Conservation (phyloP, 2,113 vertebrate genomes). For the Aldabrachelys gigantea region DNA sequence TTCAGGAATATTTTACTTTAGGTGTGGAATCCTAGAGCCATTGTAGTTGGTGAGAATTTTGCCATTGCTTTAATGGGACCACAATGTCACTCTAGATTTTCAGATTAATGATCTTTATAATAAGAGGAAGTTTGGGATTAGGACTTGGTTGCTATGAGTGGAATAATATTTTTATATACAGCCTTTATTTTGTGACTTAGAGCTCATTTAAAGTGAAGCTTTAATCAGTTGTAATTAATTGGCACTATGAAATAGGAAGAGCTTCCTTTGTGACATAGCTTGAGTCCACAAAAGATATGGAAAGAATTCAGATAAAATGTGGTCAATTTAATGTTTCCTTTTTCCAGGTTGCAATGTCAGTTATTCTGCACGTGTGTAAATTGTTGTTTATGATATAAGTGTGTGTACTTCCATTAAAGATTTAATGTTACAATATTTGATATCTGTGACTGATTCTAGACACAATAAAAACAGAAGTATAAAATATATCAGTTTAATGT, state of each 20-base stretch:
- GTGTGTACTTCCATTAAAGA: not conserved
- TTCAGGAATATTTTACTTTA: not conserved
- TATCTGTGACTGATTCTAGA: conserved; percentile 7
- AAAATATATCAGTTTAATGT: fast-evolving
- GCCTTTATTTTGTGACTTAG: not conserved
- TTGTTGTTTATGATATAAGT: not conserved
- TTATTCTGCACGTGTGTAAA: not conserved
- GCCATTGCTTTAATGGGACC: not conserved
- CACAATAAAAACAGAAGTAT: not conserved
- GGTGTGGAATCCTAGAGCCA: not conserved
- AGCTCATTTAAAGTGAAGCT: not conserved
- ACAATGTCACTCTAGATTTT: not conserved
- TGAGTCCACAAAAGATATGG: not conserved
- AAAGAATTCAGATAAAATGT: not conserved
- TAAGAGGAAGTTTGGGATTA: not conserved
- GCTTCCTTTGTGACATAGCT: not conserved
- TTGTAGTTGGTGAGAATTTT: not conserved
- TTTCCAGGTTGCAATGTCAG: fast-evolving
- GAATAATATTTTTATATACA: not conserved
- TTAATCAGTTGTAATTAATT: not conserved
- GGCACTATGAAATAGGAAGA: not conserved
- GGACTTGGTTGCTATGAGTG: not conserved
- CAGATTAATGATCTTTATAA: fast-evolving
- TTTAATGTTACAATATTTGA: conserved; percentile 15
- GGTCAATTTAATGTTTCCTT: not conserved